Evolutionary conservation across 2,113 vertebrate species (phyloP).

Genomic region (Etheostoma spectabile): DNA sequence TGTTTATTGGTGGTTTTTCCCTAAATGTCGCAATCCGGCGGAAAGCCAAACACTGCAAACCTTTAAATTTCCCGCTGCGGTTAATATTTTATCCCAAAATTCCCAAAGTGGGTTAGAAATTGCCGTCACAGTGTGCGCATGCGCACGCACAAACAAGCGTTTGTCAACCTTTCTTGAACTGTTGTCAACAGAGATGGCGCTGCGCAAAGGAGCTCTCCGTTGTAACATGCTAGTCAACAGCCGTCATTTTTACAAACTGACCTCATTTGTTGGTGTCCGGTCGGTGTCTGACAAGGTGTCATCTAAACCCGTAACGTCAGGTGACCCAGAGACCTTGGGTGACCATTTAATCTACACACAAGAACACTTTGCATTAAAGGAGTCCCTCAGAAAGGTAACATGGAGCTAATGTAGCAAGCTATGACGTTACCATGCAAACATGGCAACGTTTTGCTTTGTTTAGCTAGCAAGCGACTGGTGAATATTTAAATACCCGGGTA

Average conservation of each 20-base stretch:
- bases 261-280: constrained; percentile 44
- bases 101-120: background rate
- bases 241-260: constrained; percentile 30
- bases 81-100: constrained; percentile 1
- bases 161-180: background rate
- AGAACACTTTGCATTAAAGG: constrained; percentile 79
- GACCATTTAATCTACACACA: constrained; percentile 69
- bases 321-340: background rate
- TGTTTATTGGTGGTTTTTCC: background rate
- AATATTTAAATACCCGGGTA: background rate
- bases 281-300: constrained; percentile 68
- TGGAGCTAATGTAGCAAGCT: background rate
- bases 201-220: constrained; percentile 19
- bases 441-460: background rate
- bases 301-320: constrained; percentile 46
- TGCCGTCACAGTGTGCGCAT: constrained; percentile 56
- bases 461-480: background rate
- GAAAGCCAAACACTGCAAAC: background rate
- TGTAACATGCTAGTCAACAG: constrained; percentile 18
- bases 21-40: background rate
- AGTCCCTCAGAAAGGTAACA: constrained; percentile 84
- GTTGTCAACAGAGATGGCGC: constrained; percentile 74
- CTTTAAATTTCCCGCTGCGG: background rate
- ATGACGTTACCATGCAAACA: background rate
- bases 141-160: constrained; percentile 64